Evolutionary conservation across 1,140 invertebrate species (phyloP), one percentile per base, ranked within the genome.

Genomic region (Microplitis demolitor): DNA sequence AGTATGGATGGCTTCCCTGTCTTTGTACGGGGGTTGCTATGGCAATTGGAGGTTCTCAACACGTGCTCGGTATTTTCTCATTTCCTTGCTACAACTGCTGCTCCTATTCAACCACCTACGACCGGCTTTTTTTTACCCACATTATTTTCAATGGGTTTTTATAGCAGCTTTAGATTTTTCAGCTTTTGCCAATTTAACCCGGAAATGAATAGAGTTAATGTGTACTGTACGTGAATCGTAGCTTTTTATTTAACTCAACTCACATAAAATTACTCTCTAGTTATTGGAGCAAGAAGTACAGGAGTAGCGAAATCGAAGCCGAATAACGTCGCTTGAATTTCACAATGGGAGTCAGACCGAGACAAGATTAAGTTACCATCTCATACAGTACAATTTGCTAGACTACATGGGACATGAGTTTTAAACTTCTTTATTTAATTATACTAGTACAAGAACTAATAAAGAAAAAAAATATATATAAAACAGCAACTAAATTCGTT

Each of bases 31-130:
- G 77, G 77, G 77, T 78, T 78, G 67, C 77, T 45, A 78, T 78
- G 77, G 73, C 70, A 67, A 78, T 71, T 58, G 71, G 45, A 78
- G 77, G 77, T 78, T 78, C 77, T 78, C 77, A 74, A 78, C 77
- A 78, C 77, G 77, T 78, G 77, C 74, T 74, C 69, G 69, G 54
- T 71, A 70, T 68, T 69, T 69, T 66, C 71, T 68, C 63, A 45
- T 54, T 60, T 50, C 34, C 24, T 6, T 33, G 6, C 58, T 61
- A 61, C 31, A 31, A 5, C 58, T 31, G 31, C 11, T 61, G 39
- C 16, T 58, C 45, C 62, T 64, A 64, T 64, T 64, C 39, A 50
- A 13, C 39, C n/a, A 11, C 31, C 13, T 50, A 24, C 13, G 24
- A 2, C 39, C 24, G 13, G 11, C 14, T 69, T 71, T 63, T 63